phyloP scores from a whole-genome alignment of 1,140 invertebrate species.

The Neocloeon triangulifer region DNA sequence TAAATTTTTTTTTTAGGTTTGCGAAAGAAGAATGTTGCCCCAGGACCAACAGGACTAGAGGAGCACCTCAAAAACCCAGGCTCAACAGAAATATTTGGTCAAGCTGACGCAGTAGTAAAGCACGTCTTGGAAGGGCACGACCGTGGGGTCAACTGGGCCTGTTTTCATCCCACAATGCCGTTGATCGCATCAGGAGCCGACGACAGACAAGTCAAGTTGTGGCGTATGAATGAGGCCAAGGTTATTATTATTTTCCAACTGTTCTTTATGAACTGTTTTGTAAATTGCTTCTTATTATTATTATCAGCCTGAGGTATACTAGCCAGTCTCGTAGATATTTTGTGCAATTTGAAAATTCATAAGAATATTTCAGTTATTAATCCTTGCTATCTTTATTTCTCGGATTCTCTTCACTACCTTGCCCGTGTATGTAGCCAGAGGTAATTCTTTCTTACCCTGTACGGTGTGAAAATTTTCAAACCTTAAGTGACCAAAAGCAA shows the following conservation, averaged over 20 bases:
- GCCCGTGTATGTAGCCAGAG: too few species aligned
- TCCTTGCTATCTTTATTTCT: constrained; percentile 1
- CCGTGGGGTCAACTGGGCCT: constrained; percentile 95
- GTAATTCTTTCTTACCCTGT: neutral
- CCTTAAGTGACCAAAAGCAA: too few species aligned
- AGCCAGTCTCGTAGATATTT: neutral
- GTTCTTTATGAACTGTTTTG: neutral
- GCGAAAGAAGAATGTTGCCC: constrained; percentile 93
- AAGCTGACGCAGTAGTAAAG: constrained; percentile 93
- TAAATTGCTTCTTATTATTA: too few species aligned
- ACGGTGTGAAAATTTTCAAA: neutral
- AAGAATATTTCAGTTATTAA: constrained; percentile 3
- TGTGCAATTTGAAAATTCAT: constrained; percentile 1
- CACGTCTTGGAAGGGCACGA: constrained; percentile 96
- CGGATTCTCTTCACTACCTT: neutral
- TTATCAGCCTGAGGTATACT: neutral
- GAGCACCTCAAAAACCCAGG: constrained; percentile 74
- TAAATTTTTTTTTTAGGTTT: constrained; percentile 27
- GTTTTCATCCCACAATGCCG: constrained; percentile 86
- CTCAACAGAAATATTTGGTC: constrained; percentile 86
- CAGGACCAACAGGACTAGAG: constrained; percentile 72
- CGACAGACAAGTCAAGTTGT: constrained; percentile 92
- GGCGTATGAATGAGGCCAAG: constrained; percentile 97
- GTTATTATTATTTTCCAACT: constrained; percentile 13
- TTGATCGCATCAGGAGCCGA: constrained; percentile 94